These are phyloP conservation scores for Nemurella pictetii DNA, from an alignment of 2,888 invertebrate genomes.

Conservation along the genomic window DNA sequence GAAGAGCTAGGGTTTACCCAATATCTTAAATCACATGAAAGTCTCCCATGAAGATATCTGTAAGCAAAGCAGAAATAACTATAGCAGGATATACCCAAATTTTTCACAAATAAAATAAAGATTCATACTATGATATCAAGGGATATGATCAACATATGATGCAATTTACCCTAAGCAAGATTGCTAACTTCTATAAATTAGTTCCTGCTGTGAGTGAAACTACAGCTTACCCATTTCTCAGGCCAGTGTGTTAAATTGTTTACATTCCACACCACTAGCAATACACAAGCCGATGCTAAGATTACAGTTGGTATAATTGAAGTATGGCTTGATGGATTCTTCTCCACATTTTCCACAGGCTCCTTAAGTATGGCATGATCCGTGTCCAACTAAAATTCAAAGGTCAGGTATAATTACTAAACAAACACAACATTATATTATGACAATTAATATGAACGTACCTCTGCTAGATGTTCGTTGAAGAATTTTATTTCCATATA, in stretches of 20 bases:
- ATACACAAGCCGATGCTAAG: constrained; percentile 21
- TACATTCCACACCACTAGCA: constrained; percentile 11
- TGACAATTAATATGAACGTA: not conserved
- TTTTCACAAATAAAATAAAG: too few species aligned
- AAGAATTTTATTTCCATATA: constrained; percentile 16
- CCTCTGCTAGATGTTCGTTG: not conserved
- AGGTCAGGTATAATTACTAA: not conserved
- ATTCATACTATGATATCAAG: too few species aligned
- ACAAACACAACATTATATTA: not conserved
- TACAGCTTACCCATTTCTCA: not conserved
- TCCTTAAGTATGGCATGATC: not conserved
- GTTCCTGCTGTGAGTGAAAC: too few species aligned
- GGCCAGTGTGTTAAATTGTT: not conserved
- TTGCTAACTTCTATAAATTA: too few species aligned
- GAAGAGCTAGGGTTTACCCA: not conserved
- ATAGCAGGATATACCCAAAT: too few species aligned
- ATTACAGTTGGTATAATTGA: not conserved
- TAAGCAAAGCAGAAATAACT: too few species aligned
- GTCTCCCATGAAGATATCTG: not conserved
- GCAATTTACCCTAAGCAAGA: too few species aligned
- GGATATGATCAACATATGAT: too few species aligned
- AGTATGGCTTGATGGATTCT: not conserved
- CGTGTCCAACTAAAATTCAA: not conserved
- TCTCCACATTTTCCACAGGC: not conserved
- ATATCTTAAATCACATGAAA: not conserved